phyloP scores from a whole-genome alignment of 2,113 vertebrate species.

The Parotia lawesii region DNA sequence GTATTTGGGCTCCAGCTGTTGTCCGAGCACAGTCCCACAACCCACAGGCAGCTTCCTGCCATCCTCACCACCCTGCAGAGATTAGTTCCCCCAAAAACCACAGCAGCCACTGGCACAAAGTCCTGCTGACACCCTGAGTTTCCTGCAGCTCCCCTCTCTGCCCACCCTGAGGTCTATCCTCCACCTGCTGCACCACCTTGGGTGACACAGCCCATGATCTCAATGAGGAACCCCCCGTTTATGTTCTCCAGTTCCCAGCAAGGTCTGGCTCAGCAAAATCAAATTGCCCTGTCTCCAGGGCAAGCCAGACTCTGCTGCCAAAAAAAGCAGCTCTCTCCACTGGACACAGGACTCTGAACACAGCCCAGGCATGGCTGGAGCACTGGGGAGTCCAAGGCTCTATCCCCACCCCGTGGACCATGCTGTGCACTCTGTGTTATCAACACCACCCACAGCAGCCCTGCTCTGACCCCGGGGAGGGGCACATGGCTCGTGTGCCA shows the following conservation, averaged over 20 bases:
- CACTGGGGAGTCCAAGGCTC: not conserved
- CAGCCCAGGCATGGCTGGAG: not conserved
- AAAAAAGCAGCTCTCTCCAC: not conserved
- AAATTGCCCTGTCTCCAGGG: not conserved
- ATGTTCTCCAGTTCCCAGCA: not conserved
- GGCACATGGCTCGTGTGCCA: fast-evolving
- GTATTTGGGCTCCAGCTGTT: not conserved
- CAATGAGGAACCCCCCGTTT: not conserved
- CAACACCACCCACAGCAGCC: fast-evolving
- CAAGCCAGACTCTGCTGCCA: not conserved
- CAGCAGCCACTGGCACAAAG: not conserved
- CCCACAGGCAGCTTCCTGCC: not conserved
- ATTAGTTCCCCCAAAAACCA: not conserved
- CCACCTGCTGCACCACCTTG: not conserved
- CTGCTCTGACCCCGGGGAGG: not conserved
- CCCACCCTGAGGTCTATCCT: not conserved
- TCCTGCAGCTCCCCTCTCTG: not conserved
- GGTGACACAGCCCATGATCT: not conserved
- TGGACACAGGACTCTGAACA: not conserved
- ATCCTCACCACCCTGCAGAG: fast-evolving
- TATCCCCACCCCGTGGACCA: fast-evolving
- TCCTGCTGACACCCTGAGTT: not conserved
- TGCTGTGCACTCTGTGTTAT: not conserved
- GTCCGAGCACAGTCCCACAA: fast-evolving
- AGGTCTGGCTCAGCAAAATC: not conserved